These are phyloP conservation scores for Stigmatopora nigra DNA, from an alignment of 2,113 vertebrate species.

Conservation along the genomic window DNA sequence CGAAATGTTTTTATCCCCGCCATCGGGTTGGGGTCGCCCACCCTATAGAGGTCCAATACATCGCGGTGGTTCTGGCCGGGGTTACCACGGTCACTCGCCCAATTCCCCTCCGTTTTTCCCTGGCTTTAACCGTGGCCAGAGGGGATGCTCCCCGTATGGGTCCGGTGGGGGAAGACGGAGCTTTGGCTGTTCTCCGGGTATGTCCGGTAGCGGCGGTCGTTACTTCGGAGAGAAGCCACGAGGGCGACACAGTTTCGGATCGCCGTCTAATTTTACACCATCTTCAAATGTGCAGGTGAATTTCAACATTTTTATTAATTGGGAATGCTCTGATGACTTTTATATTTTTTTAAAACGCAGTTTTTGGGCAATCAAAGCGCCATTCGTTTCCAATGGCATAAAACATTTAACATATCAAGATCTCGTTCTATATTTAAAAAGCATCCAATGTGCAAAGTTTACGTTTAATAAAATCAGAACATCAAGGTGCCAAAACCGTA, in stretches of 20 bases:
- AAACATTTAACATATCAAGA: not conserved
- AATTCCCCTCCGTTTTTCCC: constrained; percentile 1
- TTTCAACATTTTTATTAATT: not conserved
- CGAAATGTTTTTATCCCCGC: not conserved
- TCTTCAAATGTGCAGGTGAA: not conserved
- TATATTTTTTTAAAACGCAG: too few species aligned
- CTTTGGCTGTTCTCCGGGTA: not conserved
- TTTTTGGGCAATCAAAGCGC: too few species aligned
- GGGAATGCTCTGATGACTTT: too few species aligned
- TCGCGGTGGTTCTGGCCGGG: not conserved
- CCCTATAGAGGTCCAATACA: not conserved
- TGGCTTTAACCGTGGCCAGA: constrained; percentile 2
- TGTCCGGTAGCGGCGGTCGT: not conserved
- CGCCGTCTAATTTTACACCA: not conserved
- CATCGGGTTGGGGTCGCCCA: not conserved
- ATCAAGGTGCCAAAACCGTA: too few species aligned
- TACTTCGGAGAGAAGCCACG: not conserved
- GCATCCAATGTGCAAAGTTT: too few species aligned
- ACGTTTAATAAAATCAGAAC: not conserved
- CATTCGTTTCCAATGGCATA: too few species aligned
- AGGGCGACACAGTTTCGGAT: not conserved
- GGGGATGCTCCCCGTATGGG: not conserved
- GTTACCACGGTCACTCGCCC: not conserved
- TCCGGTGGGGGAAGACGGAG: not conserved
- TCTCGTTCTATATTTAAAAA: too few species aligned